Percentiles rank a stretch among this genome's conserved stretches.
phyloP scores from a whole-genome alignment of 2,888 invertebrate genomes.

The Carpatolechia fugitivella region DNA sequence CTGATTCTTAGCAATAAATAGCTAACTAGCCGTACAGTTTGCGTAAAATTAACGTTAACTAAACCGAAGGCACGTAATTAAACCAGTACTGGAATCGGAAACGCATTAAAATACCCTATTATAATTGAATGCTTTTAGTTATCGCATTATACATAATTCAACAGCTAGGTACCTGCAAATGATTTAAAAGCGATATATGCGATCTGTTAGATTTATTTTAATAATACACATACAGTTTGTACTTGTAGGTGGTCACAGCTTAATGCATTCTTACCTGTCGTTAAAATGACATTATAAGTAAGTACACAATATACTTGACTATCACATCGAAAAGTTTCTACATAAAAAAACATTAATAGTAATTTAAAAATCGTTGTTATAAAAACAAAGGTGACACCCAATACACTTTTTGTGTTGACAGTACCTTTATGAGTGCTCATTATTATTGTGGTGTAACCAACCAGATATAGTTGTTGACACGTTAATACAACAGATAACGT shows the following conservation, averaged over 20 bases:
- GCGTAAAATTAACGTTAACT: constrained; percentile 41
- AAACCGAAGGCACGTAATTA: constrained; percentile 36
- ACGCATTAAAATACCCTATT: constrained; percentile 34
- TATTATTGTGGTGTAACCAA: constrained; percentile 53
- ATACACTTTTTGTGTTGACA: constrained; percentile 14
- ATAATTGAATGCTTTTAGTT: constrained; percentile 28
- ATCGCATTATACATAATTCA: constrained; percentile 5
- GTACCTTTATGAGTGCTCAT: constrained; percentile 27
- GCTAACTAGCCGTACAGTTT: constrained; percentile 21
- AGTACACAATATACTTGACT: neutral
- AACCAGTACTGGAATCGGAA: constrained; percentile 38
- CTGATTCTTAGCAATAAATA: neutral
- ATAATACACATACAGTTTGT: no score
- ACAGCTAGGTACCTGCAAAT: neutral
- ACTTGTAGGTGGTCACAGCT: neutral
- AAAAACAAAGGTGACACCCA: no score
- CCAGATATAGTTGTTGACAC: constrained; percentile 68
- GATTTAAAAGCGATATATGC: neutral
- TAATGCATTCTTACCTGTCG: neutral
- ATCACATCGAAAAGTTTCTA: neutral
- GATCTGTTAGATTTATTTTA: neutral
- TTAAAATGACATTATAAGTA: neutral
- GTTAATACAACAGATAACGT: constrained; percentile 65
- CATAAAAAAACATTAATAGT: neutral
- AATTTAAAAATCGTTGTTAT: no score